phyloP scores from a whole-genome alignment of 2,888 invertebrate genomes.

The Xanthostigma xanthostigma region DNA sequence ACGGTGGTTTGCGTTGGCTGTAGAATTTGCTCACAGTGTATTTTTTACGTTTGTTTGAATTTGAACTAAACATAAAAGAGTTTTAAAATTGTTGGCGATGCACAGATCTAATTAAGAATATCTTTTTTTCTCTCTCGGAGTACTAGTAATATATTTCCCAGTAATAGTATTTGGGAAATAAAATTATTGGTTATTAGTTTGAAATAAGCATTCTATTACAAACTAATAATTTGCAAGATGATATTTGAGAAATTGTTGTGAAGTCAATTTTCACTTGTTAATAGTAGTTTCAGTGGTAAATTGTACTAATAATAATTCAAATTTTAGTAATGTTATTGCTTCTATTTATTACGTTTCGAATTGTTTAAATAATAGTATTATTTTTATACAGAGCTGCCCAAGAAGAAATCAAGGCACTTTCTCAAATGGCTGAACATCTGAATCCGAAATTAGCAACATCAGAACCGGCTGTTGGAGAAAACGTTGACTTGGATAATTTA shows the following conservation, averaged over 20 bases:
- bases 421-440: slow-evolving; percentile 56
- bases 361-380: background rate
- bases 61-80: background rate
- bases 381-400: slow-evolving; percentile 41
- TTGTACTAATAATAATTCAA: background rate
- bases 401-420: slow-evolving; percentile 52
- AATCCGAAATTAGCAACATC: slow-evolving; percentile 39
- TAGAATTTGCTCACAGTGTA: too few species aligned
- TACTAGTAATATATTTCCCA: too few species aligned
- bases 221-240: too few species aligned
- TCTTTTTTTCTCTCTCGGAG: too few species aligned
- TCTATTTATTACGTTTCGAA: background rate
- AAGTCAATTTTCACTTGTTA: too few species aligned
- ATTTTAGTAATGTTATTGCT: background rate
- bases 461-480: slow-evolving; percentile 34
- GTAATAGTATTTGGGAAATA: too few species aligned
- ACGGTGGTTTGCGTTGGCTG: background rate
- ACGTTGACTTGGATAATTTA: slow-evolving; percentile 75
- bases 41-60: background rate
- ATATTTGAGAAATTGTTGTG: too few species aligned
- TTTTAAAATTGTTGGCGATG: background rate
- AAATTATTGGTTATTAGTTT: too few species aligned
- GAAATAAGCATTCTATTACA: too few species aligned
- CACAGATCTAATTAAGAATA: background rate
- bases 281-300: too few species aligned